Evolutionary conservation across 2,888 invertebrate genomes (phyloP).

Genomic region (Pterostichus niger): DNA sequence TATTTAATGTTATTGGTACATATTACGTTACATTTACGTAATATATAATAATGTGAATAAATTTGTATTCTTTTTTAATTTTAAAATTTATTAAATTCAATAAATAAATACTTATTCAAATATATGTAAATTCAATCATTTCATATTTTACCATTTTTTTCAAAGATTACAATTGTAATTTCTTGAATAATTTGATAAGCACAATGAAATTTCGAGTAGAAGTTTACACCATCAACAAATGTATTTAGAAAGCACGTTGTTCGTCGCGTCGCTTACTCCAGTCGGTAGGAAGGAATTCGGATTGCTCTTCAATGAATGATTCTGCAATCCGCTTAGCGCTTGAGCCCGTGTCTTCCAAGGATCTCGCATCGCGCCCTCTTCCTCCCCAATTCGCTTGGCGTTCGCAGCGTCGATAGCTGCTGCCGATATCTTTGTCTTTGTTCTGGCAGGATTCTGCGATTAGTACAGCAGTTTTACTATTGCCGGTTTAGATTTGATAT

Average conservation of each 20-base stretch:
- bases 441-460: conserved; percentile 13
- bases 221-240: background rate
- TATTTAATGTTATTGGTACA: no score
- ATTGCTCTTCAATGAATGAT: conserved; percentile 42
- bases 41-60: no score
- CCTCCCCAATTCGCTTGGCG: background rate
- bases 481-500: conserved; percentile 6
- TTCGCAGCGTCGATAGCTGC: conserved; percentile 5
- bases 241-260: conserved; percentile 18
- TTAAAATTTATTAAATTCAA: no score
- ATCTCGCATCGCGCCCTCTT: conserved; percentile 1
- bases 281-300: conserved; percentile 29
- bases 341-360: conserved; percentile 15
- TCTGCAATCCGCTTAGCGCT: conserved; percentile 37
- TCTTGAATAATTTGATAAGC: no score
- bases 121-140: no score
- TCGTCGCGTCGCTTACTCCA: background rate
- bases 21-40: no score
- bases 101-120: no score
- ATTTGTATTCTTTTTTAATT: no score
- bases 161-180: no score
- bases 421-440: conserved; percentile 23
- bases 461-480: background rate
- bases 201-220: background rate
- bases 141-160: no score